Base-by-base conservation (phyloP, 2,113 vertebrate genomes). In the Halichoerus grypus region DNA sequence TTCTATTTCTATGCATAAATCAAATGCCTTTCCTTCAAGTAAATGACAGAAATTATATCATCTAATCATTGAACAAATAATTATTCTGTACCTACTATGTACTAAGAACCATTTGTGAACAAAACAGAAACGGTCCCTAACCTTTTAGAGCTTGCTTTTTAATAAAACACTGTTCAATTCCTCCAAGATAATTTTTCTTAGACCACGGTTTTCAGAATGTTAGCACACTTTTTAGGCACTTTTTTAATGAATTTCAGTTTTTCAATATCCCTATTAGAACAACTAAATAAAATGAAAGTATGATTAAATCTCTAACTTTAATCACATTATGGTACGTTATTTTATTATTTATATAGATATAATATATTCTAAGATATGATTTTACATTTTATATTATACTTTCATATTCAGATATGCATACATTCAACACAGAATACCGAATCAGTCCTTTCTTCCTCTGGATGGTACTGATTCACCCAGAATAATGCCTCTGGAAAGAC, bases 221-320 rank as follows among this genome's bases (percentile, higher is more conserved):
- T 76, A 91, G 53, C 33, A 53, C 0, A 26, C 3, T 91, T 86
- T 26, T 36, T 42, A 71, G 67, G 39, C 28, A 69, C 76, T 42
- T 82, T n/a, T 82, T 61, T 94, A 28, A 76, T 69, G 22, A 76
- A 69, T 88, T 77, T 97, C 31, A 55, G 6, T 10, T 96, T 82
- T 61, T 83, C 28, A 88, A 74, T 53, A 39, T 88, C n/a, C 8
- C 16, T 91, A 33, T 59, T 91, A 80, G 51, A 85, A 89, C 53
- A 86, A 55, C 31, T 33, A 67, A 72, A 42, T 74, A 5, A 84
- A 95, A 72, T 72, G 8, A 65, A 65, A 42, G 57, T 42, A 33
- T 67, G 39, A 93, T 74, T 74, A 51, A 91, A 67, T 90, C 4
- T 88, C 42, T 72, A 92, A 71, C 8, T 65, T 80, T 89, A 82